Base-by-base conservation (phyloP, 2,113 vertebrate species). In the Grammomys surdaster region DNA sequence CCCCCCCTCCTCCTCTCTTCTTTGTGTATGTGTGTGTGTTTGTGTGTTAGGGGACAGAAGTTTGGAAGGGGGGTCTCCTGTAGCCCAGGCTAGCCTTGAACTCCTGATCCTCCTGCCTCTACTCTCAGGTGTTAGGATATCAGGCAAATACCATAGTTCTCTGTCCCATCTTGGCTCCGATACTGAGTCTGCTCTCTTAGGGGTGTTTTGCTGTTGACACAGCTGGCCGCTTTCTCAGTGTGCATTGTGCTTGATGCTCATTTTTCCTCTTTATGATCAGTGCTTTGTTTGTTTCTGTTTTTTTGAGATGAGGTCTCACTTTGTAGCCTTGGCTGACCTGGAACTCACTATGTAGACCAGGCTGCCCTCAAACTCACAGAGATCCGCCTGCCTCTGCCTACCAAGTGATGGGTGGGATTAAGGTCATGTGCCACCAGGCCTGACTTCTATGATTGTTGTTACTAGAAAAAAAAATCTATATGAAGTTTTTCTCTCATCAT, bases 151-250 rank as follows among this genome's bases (percentile, higher is more conserved):
- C 69, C 69, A 7, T 33, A 26, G 36, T 56, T 46, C 46, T 54
- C 33, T 51, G 85, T 51, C 46, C n/a, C 12, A 17, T 54, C 48
- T 54, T 56, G 33, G 22, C 48, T 28, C 28, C 82, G 24, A 22
- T 93, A 69, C 63, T 93, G 82, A 93, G 10, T 26, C 93, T 56
- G 48, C 91, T 93, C 48, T 95, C 87, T 82, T 82, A 70, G 65
- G 28, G 13, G 78, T 89, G 75, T 89, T 95, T 94, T 94, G 19
- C 88, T 96, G 72, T 72, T 94, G 22, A 78, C 82, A 54, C 88
- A 93, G 51, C 87, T 93, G 56, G 20, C 67, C 67, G 78, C 93
- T 9, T 82, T 95, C 92, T 65, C 90, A 92, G 48, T 5, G 73
- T 22, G 65, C 36, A 73, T 28, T 95, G 2, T 84, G 69, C 58